Evolutionary conservation across 2,797 vertebrate species (phyloP).

Genomic region (Aselliscus stoliczkanus): DNA sequence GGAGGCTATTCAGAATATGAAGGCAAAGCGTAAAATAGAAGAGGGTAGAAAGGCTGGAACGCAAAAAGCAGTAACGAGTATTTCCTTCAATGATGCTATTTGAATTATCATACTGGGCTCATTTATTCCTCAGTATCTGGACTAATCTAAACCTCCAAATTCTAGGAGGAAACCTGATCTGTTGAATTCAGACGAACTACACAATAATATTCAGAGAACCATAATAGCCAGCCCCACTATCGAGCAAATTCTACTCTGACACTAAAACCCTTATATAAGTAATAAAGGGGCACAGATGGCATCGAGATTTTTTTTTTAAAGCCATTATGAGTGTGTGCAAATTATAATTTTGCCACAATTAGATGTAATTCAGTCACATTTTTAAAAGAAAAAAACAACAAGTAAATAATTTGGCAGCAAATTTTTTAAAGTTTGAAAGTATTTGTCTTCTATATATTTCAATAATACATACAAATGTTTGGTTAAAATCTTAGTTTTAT

Average conservation of each 20-base stretch:
- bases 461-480: not conserved
- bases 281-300: not conserved
- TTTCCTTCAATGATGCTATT: not conserved
- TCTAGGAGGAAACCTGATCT: not conserved
- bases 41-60: not conserved
- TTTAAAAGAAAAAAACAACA: not conserved
- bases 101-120: not conserved
- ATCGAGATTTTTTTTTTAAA: not conserved
- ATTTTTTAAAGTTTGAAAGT: conserved; percentile 22
- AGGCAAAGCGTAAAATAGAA: not conserved
- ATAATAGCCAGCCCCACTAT: not conserved
- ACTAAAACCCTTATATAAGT: not conserved
- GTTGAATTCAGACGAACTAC: conserved; percentile 16
- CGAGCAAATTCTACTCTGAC: not conserved
- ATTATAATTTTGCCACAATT: not conserved
- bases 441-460: not conserved
- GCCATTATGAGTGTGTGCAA: not conserved
- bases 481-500: not conserved
- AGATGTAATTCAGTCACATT: not conserved
- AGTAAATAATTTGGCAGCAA: not conserved
- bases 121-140: not conserved
- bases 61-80: not conserved
- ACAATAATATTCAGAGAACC: conserved; percentile 9
- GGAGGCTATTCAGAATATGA: not conserved
- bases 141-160: conserved; percentile 12